Conservation (phyloP, 1,140 invertebrate genomes). For the Apis florea region DNA sequence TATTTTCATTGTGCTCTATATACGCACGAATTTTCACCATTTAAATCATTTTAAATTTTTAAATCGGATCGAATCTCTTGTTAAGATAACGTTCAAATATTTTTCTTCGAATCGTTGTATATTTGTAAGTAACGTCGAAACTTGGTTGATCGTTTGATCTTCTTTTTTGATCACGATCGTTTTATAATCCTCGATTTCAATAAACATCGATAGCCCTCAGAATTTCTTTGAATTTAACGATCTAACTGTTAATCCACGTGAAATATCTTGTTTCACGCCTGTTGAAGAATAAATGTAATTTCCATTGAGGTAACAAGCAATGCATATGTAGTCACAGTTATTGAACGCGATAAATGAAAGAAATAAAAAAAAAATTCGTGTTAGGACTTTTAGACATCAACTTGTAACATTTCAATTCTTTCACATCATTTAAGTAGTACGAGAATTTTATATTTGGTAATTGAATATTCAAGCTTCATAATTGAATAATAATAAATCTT, state of each 20-base stretch:
- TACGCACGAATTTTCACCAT: too few relatives aligned
- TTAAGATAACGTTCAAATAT: too few relatives aligned
- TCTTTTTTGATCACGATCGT: neutral
- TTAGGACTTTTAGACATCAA: conserved; percentile 5
- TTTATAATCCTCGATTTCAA: neutral
- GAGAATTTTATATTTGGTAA: too few relatives aligned
- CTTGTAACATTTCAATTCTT: neutral
- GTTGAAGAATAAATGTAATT: conserved; percentile 35
- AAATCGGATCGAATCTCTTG: too few relatives aligned
- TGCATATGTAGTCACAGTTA: conserved; percentile 15
- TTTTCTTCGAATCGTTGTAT: neutral
- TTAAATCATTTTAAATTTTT: too few relatives aligned
- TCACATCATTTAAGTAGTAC: neutral
- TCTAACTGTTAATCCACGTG: conserved; percentile 40
- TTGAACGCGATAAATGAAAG: conserved; percentile 30
- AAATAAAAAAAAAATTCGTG: conserved; percentile 11
- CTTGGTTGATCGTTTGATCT: conserved; percentile 15
- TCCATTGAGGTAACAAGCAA: conserved; percentile 18
- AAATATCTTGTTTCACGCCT: conserved; percentile 21
- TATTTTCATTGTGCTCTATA: too few relatives aligned
- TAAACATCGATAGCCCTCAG: neutral
- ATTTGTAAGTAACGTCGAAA: conserved; percentile 3
- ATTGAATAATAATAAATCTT: too few relatives aligned
- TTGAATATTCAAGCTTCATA: too few relatives aligned
- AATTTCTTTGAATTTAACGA: neutral